These are phyloP conservation scores for Berghia stephanieae DNA, from an alignment of 1,140 invertebrate genomes.

Conservation along the genomic window DNA sequence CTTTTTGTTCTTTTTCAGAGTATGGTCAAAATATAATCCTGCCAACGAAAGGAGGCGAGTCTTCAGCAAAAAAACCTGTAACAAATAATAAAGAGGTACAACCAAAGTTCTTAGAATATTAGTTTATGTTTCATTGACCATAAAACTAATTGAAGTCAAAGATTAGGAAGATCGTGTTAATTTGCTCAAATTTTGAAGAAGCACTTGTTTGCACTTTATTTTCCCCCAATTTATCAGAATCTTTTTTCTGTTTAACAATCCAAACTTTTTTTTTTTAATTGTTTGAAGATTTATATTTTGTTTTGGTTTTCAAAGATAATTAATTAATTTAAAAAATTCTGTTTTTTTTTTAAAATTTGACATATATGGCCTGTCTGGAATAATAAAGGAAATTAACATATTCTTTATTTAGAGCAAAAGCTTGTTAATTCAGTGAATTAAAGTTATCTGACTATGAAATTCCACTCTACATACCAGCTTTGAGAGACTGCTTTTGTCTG, in stretches of 20 bases:
- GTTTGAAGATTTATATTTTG: constrained; percentile 3
- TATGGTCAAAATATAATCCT: constrained; percentile 87
- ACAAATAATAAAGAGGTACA: constrained; percentile 40
- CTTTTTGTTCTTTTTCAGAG: constrained; percentile 64
- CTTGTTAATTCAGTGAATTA: too few species aligned
- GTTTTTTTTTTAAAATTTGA: too few species aligned
- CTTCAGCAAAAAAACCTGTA: neutral
- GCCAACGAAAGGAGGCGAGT: constrained; percentile 71
- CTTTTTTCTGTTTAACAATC: neutral
- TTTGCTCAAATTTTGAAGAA: neutral
- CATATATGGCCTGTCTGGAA: too few species aligned
- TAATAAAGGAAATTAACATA: too few species aligned
- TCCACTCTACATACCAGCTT: too few species aligned
- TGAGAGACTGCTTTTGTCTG: too few species aligned
- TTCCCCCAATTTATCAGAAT: neutral
- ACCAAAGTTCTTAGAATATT: neutral
- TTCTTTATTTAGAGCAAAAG: too few species aligned
- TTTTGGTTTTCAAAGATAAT: neutral
- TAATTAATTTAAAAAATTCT: neutral
- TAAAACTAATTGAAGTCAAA: neutral
- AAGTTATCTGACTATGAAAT: too few species aligned
- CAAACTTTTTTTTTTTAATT: neutral
- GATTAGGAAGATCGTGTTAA: neutral
- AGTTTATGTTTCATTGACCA: neutral
- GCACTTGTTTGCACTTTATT: neutral